Evolutionary conservation across 2,797 vertebrate genomes (phyloP).

Genomic region (Margarornis squamiger): DNA sequence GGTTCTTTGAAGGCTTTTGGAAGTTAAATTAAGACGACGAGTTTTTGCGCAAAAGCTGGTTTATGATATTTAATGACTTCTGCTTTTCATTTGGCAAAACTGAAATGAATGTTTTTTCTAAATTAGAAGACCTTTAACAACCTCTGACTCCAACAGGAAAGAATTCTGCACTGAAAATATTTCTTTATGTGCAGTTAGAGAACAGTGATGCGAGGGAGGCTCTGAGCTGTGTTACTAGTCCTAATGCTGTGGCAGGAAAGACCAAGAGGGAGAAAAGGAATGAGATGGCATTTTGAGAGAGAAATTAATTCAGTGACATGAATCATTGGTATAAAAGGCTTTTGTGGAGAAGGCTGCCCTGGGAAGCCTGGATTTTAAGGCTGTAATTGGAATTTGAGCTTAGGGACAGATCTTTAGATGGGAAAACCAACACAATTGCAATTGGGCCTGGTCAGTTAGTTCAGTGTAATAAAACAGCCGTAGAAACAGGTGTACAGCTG

Average conservation of each 20-base stretch:
- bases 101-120: neutral
- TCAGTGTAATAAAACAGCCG: neutral
- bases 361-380: conserved; percentile 11
- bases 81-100: neutral
- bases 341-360: neutral
- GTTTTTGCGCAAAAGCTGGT: neutral
- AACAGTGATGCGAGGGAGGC: neutral
- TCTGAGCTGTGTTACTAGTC: neutral
- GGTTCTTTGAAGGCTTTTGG: neutral
- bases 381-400: neutral
- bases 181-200: neutral
- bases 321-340: neutral
- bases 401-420: neutral
- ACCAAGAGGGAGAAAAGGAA: neutral
- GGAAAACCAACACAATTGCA: neutral
- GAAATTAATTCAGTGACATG: neutral
- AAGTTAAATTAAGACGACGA: neutral
- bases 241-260: neutral
- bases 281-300: neutral
- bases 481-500: neutral
- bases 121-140: neutral
- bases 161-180: neutral
- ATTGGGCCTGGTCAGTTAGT: neutral
- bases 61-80: neutral
- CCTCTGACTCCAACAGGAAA: neutral